Percentiles rank a stretch among this genome's conserved stretches.
phyloP scores from a whole-genome alignment of 2,113 vertebrate species.

The Gasterosteus aculeatus region DNA sequence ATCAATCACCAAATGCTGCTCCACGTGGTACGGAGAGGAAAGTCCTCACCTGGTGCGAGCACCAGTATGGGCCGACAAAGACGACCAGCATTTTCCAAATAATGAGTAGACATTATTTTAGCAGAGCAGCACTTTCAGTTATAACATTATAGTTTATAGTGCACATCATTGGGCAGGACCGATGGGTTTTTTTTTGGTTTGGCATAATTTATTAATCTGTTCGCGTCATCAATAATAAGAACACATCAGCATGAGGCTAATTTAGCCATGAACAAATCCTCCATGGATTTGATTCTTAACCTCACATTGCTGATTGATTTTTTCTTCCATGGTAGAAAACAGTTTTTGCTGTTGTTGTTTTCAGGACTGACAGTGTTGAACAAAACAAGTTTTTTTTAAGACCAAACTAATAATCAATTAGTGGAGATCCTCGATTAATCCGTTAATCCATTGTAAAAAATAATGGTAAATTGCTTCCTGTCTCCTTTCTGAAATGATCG shows the following conservation, averaged over 20 bases:
- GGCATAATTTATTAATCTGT: neutral
- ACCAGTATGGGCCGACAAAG: no score
- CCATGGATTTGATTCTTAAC: neutral
- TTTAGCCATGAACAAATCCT: neutral
- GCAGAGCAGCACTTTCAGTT: neutral
- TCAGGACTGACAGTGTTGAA: neutral
- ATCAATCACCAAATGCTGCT: constrained; percentile 1
- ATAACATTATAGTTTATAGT: neutral
- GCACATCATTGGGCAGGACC: neutral
- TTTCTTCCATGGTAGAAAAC: neutral
- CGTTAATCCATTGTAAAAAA: neutral
- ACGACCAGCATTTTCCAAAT: neutral
- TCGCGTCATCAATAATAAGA: neutral
- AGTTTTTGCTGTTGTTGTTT: neutral
- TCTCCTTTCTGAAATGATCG: neutral
- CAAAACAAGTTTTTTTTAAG: neutral
- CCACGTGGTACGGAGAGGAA: neutral
- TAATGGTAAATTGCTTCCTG: neutral
- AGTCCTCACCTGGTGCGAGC: neutral
- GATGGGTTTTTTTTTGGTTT: no score
- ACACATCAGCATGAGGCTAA: neutral
- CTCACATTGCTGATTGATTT: neutral
- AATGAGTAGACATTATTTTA: neutral
- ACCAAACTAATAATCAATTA: neutral
- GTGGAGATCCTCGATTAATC: neutral